Conservation (phyloP, 2,113 vertebrate genomes). For the Carassius gibelio region DNA sequence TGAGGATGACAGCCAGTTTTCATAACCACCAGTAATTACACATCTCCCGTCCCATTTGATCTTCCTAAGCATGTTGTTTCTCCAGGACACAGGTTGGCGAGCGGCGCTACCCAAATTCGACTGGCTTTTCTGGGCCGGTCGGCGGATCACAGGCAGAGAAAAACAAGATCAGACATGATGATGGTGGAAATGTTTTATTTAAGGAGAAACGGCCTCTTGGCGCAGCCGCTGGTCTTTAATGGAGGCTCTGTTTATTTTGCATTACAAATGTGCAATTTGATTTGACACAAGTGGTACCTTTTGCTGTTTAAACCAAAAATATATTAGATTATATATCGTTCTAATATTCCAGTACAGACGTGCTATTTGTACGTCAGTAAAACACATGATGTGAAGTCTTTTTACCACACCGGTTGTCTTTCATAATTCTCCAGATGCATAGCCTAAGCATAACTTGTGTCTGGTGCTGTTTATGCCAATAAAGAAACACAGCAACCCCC, state of each 20-base stretch:
- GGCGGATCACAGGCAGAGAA: constrained; percentile 43
- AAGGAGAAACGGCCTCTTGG: constrained; percentile 4
- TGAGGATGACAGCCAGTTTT: constrained; percentile 59
- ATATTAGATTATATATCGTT: not conserved
- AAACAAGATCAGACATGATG: constrained; percentile 53
- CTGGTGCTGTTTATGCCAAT: not conserved
- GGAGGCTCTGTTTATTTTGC: constrained; percentile 33
- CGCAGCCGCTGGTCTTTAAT: constrained; percentile 40
- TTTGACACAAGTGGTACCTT: constrained; percentile 30
- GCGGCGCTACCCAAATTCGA: constrained; percentile 38
- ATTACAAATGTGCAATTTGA: constrained; percentile 35
- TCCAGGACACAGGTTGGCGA: constrained; percentile 47
- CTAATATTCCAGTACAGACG: constrained; percentile 17
- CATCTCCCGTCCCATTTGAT: constrained; percentile 61
- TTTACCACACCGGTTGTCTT: not conserved
- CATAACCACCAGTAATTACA: constrained; percentile 62
- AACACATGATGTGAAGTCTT: not conserved
- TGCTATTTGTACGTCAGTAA: constrained; percentile 12
- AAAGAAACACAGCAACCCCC: not conserved
- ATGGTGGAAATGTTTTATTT: constrained; percentile 48
- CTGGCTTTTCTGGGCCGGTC: constrained; percentile 30
- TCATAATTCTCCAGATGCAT: not conserved
- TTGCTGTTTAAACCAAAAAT: constrained; percentile 12
- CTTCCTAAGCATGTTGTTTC: constrained; percentile 52
- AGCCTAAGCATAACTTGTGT: not conserved